Conservation (phyloP, 2,888 invertebrate genomes). For the Cosmorhoe ocellata region DNA sequence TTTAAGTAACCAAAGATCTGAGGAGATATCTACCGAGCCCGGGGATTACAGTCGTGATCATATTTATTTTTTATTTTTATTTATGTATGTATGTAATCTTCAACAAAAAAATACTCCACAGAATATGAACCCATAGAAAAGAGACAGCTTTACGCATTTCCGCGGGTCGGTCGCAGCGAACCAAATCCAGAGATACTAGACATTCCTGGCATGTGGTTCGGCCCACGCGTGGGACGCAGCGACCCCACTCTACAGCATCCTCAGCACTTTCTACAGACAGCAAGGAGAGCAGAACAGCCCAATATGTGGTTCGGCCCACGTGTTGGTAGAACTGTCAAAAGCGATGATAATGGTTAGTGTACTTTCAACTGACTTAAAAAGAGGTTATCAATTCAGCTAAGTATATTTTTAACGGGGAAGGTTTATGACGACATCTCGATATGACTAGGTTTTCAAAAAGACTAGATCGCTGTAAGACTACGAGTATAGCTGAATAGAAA, state of each 20-base stretch:
- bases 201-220: constrained; percentile 25
- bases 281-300: constrained; percentile 43
- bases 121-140: constrained; percentile 59
- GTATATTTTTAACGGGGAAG: no score
- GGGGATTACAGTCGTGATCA: no score
- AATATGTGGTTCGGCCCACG: constrained; percentile 88
- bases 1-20: no score
- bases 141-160: constrained; percentile 68
- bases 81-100: no score
- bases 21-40: no score
- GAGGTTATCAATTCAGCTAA: no score
- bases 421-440: no score
- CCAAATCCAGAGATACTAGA: background rate
- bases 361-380: no score
- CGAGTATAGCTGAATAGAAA: no score
- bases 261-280: constrained; percentile 30
- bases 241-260: constrained; percentile 29
- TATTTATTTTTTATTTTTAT: no score
- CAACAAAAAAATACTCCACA: constrained; percentile 26
- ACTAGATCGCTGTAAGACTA: no score
- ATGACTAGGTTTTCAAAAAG: no score
- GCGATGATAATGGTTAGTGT: constrained; percentile 55
- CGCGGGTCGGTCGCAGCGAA: constrained; percentile 66
- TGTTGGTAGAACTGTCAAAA: constrained; percentile 79
- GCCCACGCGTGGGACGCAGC: constrained; percentile 66